These are phyloP conservation scores for Brenthis ino DNA, from an alignment of 2,888 invertebrate species.

Conservation along the genomic window DNA sequence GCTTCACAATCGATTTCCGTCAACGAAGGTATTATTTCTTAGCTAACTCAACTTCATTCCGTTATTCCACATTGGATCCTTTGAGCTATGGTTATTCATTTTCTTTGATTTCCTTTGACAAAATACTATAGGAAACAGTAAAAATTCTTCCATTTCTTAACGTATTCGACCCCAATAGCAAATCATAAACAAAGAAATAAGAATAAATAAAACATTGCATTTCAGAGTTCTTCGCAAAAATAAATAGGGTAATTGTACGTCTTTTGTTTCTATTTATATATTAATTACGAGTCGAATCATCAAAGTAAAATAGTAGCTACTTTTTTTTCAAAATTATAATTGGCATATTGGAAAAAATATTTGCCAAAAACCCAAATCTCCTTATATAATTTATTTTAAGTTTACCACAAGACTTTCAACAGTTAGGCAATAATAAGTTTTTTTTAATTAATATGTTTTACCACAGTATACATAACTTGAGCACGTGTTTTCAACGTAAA, in stretches of 20 bases:
- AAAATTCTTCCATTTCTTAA: slow-evolving; percentile 36
- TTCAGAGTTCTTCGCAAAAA: slow-evolving; percentile 21
- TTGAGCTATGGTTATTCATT: slow-evolving; percentile 35
- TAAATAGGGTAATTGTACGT: not conserved
- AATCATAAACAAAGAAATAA: slow-evolving; percentile 33
- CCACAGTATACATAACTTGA: not conserved
- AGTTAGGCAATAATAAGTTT: no score
- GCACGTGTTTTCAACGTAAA: slow-evolving; percentile 12
- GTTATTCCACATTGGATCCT: slow-evolving; percentile 33
- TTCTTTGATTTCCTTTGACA: slow-evolving; percentile 37
- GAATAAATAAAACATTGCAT: slow-evolving; percentile 30
- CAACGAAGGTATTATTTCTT: slow-evolving; percentile 23
- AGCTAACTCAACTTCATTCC: slow-evolving; percentile 29
- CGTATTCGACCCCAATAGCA: slow-evolving; percentile 34
- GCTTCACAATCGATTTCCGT: slow-evolving; percentile 20
- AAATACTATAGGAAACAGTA: slow-evolving; percentile 37
- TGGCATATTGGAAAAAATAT: not conserved
- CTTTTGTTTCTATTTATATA: not conserved
- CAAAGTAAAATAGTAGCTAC: not conserved
- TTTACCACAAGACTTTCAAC: no score
- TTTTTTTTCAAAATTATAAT: not conserved
- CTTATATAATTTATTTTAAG: no score
- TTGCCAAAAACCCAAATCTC: no score
- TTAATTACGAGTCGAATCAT: not conserved
- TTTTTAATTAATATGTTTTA: not conserved